These are phyloP conservation scores for Crypturellus tataupa DNA, from an alignment of 2,797 vertebrate genomes.

Conservation along the genomic window DNA sequence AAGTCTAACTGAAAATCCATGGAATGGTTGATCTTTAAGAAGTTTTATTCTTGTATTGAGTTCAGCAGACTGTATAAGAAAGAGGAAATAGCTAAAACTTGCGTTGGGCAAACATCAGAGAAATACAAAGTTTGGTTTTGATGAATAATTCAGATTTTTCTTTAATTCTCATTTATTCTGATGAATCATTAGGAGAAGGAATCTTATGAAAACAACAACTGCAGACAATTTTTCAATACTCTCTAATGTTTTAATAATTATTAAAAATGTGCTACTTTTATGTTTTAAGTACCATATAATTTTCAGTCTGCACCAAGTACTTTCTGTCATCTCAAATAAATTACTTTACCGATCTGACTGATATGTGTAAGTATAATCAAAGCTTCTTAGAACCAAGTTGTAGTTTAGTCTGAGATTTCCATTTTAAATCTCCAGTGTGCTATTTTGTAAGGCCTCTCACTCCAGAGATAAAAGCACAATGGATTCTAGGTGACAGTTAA, in stretches of 20 bases:
- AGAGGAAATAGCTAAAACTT: background rate
- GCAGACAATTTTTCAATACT: background rate
- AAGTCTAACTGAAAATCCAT: background rate
- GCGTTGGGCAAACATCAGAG: background rate
- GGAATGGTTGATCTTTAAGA: background rate
- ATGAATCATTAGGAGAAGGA: background rate
- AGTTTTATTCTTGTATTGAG: accelerated
- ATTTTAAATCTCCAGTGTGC: background rate
- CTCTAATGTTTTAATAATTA: background rate
- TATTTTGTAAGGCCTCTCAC: background rate
- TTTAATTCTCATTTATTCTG: background rate
- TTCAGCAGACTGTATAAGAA: background rate
- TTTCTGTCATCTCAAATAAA: background rate
- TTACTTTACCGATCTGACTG: background rate
- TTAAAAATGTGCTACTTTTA: background rate
- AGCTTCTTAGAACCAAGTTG: background rate
- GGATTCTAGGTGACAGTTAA: background rate
- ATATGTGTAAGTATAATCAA: background rate
- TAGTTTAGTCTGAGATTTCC: background rate
- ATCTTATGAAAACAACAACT: background rate
- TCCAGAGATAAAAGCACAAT: slow-evolving; percentile 9
- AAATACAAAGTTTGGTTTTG: background rate
- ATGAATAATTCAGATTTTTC: background rate
- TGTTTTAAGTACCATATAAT: background rate
- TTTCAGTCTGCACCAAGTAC: background rate